Evolutionary conservation across 64 coral and sea anemone genomes (phyloP).

Genomic region (Stichodactyla mertensii): DNA sequence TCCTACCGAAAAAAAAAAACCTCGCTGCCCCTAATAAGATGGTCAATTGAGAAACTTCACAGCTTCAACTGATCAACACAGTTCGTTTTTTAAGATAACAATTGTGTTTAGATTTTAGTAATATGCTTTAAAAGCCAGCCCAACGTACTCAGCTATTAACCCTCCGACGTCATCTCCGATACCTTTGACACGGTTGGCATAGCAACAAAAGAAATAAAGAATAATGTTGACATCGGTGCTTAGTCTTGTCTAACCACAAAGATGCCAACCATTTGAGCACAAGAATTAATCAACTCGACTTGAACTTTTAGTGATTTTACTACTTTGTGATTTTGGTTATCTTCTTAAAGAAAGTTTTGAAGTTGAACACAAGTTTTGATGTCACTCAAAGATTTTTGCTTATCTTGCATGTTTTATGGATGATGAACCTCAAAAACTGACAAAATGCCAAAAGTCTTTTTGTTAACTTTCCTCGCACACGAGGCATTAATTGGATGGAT

Average conservation of each 20-base stretch:
- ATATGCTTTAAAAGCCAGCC: not conserved
- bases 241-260: not conserved
- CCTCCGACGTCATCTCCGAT: not conserved
- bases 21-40: not conserved
- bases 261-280: constrained; percentile 8
- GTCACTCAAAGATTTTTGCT: not conserved
- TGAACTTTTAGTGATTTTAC: not conserved
- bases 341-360: not conserved
- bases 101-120: not conserved
- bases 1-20: not conserved
- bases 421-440: not conserved
- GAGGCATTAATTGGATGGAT: not conserved
- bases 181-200: constrained; percentile 24
- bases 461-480: not conserved
- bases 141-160: not conserved
- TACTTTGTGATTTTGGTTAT: not conserved
- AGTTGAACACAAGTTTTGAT: not conserved
- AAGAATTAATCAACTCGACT: not conserved
- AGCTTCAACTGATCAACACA: not conserved
- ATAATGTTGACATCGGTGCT: constrained; percentile 6
- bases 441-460: constrained; percentile 3
- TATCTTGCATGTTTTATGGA: not conserved
- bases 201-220: not conserved
- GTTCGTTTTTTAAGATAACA: not conserved
- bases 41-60: not conserved